These are phyloP conservation scores for Chiroxiphia lanceolata DNA, from an alignment of 2,797 vertebrate species.

Conservation along the genomic window DNA sequence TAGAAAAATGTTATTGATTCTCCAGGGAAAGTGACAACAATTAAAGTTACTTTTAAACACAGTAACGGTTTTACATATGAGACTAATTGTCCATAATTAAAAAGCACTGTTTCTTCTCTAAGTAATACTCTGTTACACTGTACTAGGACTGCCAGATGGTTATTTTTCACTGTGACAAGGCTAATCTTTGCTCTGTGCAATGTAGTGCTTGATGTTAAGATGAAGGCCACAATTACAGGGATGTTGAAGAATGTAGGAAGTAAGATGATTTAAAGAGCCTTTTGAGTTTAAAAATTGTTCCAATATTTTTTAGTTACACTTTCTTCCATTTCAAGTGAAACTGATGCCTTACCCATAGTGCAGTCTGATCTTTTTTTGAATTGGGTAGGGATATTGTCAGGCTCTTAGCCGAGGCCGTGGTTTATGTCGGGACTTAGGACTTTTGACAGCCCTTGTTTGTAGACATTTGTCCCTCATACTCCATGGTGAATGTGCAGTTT, in stretches of 20 bases:
- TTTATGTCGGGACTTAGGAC: background rate
- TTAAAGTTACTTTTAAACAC: conserved; percentile 13
- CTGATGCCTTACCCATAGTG: background rate
- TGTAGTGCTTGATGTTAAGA: background rate
- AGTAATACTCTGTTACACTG: background rate
- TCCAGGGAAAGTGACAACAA: conserved; percentile 14
- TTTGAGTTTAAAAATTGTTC: background rate
- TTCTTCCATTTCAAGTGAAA: background rate
- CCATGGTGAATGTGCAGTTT: background rate
- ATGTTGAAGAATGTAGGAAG: background rate
- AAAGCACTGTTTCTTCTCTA: conserved; percentile 19
- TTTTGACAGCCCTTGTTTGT: background rate
- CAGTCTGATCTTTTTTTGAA: background rate
- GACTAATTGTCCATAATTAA: conserved; percentile 18
- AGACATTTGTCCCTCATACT: background rate
- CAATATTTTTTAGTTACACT: background rate
- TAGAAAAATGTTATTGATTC: conserved; percentile 10
- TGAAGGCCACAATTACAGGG: background rate
- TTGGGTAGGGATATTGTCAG: background rate
- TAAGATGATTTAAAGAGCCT: background rate
- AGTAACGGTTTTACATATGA: background rate
- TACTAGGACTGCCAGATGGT: conserved; percentile 17
- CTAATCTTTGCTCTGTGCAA: background rate
- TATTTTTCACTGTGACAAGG: conserved; percentile 31
- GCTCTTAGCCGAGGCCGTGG: background rate